Evolutionary conservation across 1,140 invertebrate species (phyloP).

Genomic region (Drosophila nebulosa): DNA sequence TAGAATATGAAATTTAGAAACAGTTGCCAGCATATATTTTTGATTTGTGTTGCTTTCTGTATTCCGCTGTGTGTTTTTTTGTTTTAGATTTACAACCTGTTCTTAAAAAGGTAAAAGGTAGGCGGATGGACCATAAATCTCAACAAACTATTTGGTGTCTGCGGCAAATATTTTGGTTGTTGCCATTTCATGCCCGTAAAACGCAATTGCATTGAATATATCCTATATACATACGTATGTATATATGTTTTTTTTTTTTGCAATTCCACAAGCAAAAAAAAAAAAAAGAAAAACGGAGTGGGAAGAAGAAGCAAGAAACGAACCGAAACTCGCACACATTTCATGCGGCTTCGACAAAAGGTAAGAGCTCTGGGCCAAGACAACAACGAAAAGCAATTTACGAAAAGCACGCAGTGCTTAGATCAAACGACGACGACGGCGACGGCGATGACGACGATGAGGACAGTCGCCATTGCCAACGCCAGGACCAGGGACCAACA

Average conservation of each 20-base stretch:
- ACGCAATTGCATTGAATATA: constrained; percentile 61
- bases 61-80: not conserved
- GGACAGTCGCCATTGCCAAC: constrained; percentile 57
- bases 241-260: constrained; percentile 37
- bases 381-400: constrained; percentile 79
- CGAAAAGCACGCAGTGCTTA: constrained; percentile 77
- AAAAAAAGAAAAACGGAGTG: constrained; percentile 3
- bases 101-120: not conserved
- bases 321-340: constrained; percentile 68
- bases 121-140: constrained; percentile 51
- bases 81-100: constrained; percentile 55
- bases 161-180: constrained; percentile 75
- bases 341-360: constrained; percentile 77
- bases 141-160: constrained; percentile 20
- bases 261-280: constrained; percentile 15
- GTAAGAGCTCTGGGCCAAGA: constrained; percentile 46
- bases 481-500: constrained; percentile 10
- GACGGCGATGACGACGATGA: constrained; percentile 35
- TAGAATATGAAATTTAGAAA: constrained; percentile 61
- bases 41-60: not conserved
- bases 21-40: constrained; percentile 30
- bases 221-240: constrained; percentile 5
- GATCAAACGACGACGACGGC: constrained; percentile 66
- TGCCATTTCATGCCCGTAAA: constrained; percentile 68
- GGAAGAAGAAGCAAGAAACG: constrained; percentile 35